Evolutionary conservation across 1,140 invertebrate species (phyloP), one percentile per base, ranked within the genome.

Genomic region (Musca domestica): DNA sequence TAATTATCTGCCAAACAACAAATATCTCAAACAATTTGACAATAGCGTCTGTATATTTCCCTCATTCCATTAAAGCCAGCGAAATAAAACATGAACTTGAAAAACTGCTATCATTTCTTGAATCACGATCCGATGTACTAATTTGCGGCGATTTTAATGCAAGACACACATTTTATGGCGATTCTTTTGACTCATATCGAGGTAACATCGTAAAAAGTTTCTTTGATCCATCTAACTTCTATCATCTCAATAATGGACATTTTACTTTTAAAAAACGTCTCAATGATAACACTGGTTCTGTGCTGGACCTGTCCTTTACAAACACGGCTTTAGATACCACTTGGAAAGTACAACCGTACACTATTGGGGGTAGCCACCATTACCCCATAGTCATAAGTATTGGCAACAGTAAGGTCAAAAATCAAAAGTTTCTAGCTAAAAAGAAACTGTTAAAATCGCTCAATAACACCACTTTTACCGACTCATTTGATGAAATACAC

Each of bases 61-160:
- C 27, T 30, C 27, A 30, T 9, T 30, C 27, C 3, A 30, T 30
- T 4, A 30, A 30, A 30, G 27, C 27, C 3, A 4, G 9, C 27
- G 27, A 30, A 30, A 9, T 30, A 9, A 30, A 30, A 30, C 9
- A 30, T 30, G 27, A 30, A 30, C 17, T 46, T 10, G 34, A 19
- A n/a, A 64, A 15, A 64, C 9, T 64, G 3, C 30, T 64, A 20
- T 20, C 2, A 4, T 61, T 46, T 48, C 34, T 64, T 3, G 46
- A 46, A 5, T 19, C 19, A 10, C 7, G 22, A 34, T 27, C n/a
- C 20, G 46, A 64, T 23, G 63, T 64, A 9, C 14, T 64, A 10
- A 27, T 64, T 5, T 34, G 27, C n/a, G 63, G 63, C n/a, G 63
- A 64, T n/a, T 64, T 64, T 20, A 64, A 64, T 47, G 30, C 63